phyloP scores from a whole-genome alignment of 2,888 invertebrate species.

The Rhagium mordax region DNA sequence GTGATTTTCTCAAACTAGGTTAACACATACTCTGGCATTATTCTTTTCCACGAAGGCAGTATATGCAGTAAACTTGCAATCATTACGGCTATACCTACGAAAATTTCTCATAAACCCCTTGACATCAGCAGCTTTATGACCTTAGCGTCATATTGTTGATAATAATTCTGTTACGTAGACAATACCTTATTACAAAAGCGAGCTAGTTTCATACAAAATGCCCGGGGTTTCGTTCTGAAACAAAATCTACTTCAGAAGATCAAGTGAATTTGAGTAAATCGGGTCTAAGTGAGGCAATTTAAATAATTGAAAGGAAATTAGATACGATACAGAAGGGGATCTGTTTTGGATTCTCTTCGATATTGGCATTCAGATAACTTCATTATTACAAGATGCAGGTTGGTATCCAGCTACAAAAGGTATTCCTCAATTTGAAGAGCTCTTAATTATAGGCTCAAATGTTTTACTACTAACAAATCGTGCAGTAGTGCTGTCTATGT shows the following conservation, averaged over 20 bases:
- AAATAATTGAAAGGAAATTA: neutral
- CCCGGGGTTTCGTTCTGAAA: neutral
- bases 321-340: neutral
- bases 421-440: neutral
- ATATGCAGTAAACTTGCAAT: neutral
- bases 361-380: neutral
- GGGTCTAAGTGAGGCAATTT: neutral
- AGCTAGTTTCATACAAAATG: neutral
- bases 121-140: neutral
- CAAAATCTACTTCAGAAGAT: neutral
- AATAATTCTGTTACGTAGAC: neutral
- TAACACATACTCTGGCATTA: neutral
- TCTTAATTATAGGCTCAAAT: no score
- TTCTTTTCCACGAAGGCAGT: neutral
- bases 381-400: neutral
- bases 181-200: neutral
- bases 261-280: neutral
- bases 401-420: neutral
- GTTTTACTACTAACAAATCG: no score
- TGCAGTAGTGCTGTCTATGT: no score
- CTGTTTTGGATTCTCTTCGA: neutral
- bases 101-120: neutral
- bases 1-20: neutral
- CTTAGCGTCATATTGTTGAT: neutral
- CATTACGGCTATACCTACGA: neutral